Conservation (phyloP, 2,797 vertebrate species). For the Labroides dimidiatus region DNA sequence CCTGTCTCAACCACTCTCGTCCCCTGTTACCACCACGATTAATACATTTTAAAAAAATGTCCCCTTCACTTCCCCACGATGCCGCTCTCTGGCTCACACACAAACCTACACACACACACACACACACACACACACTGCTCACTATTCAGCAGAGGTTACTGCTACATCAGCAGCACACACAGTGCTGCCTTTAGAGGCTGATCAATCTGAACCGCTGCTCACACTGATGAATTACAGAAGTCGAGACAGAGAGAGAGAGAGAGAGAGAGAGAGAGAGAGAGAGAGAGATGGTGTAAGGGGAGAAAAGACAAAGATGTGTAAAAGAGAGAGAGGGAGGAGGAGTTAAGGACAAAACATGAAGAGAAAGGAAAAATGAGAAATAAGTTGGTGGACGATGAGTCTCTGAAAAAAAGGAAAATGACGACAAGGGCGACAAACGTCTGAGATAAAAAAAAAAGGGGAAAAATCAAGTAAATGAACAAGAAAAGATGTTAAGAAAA, state of each 20-base stretch:
- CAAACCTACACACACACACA: conserved; percentile 45
- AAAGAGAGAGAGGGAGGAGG: conserved; percentile 2
- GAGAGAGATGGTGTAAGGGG: conserved; percentile 13
- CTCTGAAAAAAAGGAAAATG: neutral
- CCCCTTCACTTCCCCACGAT: conserved; percentile 81
- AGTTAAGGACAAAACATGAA: conserved; percentile 13
- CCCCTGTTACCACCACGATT: conserved; percentile 80
- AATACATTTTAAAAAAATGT: conserved; percentile 87
- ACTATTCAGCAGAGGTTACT: conserved; percentile 80
- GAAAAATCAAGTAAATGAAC: neutral
- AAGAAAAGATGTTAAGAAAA: neutral
- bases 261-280: conserved; percentile 13
- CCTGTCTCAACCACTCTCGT: conserved; percentile 77
- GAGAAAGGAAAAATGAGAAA: neutral
- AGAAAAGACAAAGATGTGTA: conserved; percentile 33
- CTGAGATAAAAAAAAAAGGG: neutral
- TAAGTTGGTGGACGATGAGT: neutral
- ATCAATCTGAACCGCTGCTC: conserved; percentile 83
- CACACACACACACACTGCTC: conserved; percentile 67
- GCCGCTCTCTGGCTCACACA: conserved; percentile 45
- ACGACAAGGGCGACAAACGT: neutral
- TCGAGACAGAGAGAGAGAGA: conserved; percentile 52
- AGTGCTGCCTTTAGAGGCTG: conserved; percentile 83
- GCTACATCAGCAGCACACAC: conserved; percentile 85
- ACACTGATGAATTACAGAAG: conserved; percentile 82